Evolutionary conservation across 2,888 invertebrate species (phyloP).

Genomic region (Leptothorax acervorum): DNA sequence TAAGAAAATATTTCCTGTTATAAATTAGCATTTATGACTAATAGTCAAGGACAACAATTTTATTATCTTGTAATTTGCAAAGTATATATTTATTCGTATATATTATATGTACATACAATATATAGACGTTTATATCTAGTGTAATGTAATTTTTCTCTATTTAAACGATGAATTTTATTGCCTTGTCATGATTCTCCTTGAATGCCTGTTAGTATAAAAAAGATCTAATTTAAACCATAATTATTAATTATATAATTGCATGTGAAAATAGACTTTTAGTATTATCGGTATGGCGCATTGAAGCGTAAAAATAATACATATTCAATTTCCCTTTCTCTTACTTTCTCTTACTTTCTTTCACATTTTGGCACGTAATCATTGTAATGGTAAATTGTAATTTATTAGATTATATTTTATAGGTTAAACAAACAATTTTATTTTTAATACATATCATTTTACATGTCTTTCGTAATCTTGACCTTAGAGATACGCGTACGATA

Average conservation of each 20-base stretch:
- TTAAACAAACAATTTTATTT: conserved; percentile 5
- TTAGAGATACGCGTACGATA: conserved; percentile 77
- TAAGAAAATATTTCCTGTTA: background rate
- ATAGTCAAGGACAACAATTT: background rate
- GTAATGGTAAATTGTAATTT: background rate
- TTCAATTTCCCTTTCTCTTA: background rate
- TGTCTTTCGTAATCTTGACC: conserved; percentile 1
- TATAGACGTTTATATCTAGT: background rate
- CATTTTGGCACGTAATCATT: background rate
- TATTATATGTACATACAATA: background rate
- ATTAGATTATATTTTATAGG: background rate
- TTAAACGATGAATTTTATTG: background rate
- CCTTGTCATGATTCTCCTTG: background rate
- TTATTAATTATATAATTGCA: background rate
- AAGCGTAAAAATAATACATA: background rate
- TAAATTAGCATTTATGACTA: background rate
- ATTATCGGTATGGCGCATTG: background rate
- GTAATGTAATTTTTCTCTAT: background rate
- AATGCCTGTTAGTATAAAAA: background rate
- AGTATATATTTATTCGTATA: background rate
- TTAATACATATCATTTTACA: background rate
- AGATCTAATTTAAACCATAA: background rate
- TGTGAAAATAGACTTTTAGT: background rate
- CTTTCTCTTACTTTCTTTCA: conserved; percentile 15
- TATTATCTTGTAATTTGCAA: background rate